These are phyloP conservation scores for Typhlichthys subterraneus DNA, from an alignment of 2,797 vertebrate genomes.

Conservation along the genomic window DNA sequence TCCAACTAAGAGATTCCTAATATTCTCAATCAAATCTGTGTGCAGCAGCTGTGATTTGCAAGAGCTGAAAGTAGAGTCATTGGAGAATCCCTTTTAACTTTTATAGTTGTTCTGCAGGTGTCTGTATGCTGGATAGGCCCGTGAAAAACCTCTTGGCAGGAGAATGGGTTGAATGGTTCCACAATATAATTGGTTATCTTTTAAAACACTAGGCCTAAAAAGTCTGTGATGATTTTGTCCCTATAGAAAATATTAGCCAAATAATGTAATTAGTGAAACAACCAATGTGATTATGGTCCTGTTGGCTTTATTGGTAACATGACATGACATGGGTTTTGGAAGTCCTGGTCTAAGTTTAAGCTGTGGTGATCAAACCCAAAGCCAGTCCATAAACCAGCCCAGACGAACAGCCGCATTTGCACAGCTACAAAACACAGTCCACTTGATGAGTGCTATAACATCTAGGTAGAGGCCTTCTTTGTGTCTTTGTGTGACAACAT, in stretches of 20 bases:
- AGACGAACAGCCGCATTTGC: constrained; percentile 3
- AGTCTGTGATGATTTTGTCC: neutral
- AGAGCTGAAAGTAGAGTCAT: neutral
- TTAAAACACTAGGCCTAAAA: neutral
- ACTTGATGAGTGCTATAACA: neutral
- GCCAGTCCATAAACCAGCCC: constrained; percentile 22
- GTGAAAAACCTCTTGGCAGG: neutral
- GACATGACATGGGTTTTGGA: constrained; percentile 28
- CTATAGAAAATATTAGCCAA: constrained; percentile 4
- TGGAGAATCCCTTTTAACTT: neutral
- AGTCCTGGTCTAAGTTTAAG: constrained; percentile 21
- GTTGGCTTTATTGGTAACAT: constrained; percentile 20
- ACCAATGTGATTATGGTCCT: constrained; percentile 10
- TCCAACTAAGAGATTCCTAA: constrained; percentile 24
- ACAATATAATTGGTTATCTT: neutral
- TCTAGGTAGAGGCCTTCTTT: neutral
- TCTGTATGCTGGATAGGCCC: neutral
- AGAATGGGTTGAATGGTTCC: neutral
- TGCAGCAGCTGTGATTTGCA: constrained; percentile 27
- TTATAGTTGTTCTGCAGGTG: neutral
- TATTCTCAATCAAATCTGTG: constrained; percentile 15
- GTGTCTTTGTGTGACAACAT: neutral
- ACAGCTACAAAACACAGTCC: constrained; percentile 8
- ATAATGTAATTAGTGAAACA: constrained; percentile 5
- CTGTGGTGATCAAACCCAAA: constrained; percentile 29